A percentile compares a stretch with the other conserved stretches of the same genome.
phyloP scores from a whole-genome alignment of 2,797 vertebrate genomes.

The Notoglanidium macrostoma region DNA sequence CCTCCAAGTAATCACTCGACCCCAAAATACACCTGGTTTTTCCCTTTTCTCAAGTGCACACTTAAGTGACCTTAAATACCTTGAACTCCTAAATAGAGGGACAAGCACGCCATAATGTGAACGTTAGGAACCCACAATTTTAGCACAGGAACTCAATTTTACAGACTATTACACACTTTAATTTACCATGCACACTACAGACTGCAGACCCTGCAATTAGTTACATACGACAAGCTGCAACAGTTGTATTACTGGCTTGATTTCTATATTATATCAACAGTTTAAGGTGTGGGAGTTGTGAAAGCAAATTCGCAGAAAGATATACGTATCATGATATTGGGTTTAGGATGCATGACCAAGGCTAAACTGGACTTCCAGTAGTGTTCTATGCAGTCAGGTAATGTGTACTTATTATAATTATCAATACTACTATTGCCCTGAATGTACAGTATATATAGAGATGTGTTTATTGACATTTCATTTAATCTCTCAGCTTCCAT shows the following conservation, averaged over 20 bases:
- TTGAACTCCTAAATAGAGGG: constrained; percentile 48
- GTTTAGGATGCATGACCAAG: constrained; percentile 37
- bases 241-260: neutral
- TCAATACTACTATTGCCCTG: constrained; percentile 17
- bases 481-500: constrained; percentile 16
- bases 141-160: constrained; percentile 15
- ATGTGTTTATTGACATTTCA: constrained; percentile 14
- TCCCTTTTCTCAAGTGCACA: constrained; percentile 54
- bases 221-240: neutral
- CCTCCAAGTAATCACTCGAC: constrained; percentile 79
- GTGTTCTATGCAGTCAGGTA: constrained; percentile 48
- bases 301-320: neutral
- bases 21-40: neutral
- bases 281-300: neutral
- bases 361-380: constrained; percentile 37
- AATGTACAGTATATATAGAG: constrained; percentile 19
- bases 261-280: neutral
- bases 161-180: neutral
- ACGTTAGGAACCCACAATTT: constrained; percentile 19
- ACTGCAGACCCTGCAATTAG: constrained; percentile 5
- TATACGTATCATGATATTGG: neutral
- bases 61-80: constrained; percentile 92
- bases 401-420: constrained; percentile 18
- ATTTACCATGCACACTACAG: neutral
- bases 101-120: constrained; percentile 50